Conservation (phyloP, 1,140 invertebrate species). For the Caligus rogercresseyi region DNA sequence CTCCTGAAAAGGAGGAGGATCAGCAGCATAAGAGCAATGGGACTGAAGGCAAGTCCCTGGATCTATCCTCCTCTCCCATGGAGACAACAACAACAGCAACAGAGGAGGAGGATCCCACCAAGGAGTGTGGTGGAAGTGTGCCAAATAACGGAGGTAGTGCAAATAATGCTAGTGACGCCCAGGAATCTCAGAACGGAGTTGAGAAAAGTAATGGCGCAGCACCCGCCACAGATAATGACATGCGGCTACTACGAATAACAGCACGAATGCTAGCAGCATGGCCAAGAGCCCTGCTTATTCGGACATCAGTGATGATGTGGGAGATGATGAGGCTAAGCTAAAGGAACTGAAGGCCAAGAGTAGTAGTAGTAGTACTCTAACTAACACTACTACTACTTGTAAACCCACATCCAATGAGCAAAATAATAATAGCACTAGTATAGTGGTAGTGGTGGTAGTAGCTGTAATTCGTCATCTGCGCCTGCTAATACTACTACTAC, state of each 20-base stretch:
- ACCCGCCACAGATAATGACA: background rate
- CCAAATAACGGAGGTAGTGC: background rate
- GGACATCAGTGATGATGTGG: conserved; percentile 21
- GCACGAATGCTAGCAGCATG: background rate
- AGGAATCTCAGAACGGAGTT: background rate
- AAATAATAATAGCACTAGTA: too few species aligned
- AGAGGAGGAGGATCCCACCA: background rate
- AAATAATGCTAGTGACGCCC: background rate
- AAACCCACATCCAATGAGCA: too few species aligned
- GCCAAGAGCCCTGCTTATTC: conserved; percentile 21
- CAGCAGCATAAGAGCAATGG: too few species aligned
- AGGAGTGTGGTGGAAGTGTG: too few species aligned
- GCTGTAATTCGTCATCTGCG: background rate
- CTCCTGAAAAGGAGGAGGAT: too few species aligned
- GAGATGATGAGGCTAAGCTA: background rate
- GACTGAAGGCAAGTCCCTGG: too few species aligned
- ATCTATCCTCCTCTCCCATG: background rate
- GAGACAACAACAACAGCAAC: background rate
- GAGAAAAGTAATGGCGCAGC: background rate
- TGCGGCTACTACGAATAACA: background rate
- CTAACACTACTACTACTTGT: too few species aligned
- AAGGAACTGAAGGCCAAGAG: background rate
- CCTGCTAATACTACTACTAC: background rate
- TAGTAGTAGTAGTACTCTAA: background rate
- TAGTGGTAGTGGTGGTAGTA: too few species aligned